phyloP scores from a whole-genome alignment of 2,888 invertebrate genomes.

The Tachina grossa region DNA sequence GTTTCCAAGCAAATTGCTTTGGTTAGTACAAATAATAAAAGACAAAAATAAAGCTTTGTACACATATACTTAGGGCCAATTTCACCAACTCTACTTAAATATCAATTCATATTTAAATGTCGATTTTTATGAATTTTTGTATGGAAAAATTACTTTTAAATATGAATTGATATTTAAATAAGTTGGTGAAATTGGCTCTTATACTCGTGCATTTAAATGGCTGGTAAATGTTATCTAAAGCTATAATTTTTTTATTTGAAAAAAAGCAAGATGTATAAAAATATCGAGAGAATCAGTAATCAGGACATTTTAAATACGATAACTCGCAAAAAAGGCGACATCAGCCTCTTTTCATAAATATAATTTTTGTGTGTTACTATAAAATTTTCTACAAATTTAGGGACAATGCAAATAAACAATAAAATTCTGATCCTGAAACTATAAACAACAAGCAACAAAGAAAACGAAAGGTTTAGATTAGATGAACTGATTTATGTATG shows the following conservation, averaged over 20 bases:
- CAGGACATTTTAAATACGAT: constrained; percentile 46
- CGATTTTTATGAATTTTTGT: no score
- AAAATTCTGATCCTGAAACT: neutral
- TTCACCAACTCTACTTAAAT: no score
- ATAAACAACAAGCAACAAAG: neutral
- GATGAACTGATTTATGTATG: no score
- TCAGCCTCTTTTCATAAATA: constrained; percentile 58
- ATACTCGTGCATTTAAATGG: neutral
- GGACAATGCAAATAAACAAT: neutral
- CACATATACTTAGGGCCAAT: no score
- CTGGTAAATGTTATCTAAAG: constrained; percentile 38
- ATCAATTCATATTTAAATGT: no score
- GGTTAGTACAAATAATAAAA: constrained; percentile 8
- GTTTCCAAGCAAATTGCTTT: constrained; percentile 50
- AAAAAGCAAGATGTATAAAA: neutral
- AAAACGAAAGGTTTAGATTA: no score
- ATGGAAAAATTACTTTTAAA: no score
- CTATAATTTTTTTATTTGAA: constrained; percentile 13
- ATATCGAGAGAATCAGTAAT: neutral
- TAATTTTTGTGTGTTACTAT: constrained; percentile 46
- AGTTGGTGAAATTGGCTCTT: no score
- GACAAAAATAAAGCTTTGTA: neutral
- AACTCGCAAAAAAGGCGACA: constrained; percentile 55
- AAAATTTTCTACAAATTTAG: constrained; percentile 8
- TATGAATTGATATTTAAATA: no score